Conservation (phyloP, 1,140 invertebrate genomes). For the Drosophila orena region DNA sequence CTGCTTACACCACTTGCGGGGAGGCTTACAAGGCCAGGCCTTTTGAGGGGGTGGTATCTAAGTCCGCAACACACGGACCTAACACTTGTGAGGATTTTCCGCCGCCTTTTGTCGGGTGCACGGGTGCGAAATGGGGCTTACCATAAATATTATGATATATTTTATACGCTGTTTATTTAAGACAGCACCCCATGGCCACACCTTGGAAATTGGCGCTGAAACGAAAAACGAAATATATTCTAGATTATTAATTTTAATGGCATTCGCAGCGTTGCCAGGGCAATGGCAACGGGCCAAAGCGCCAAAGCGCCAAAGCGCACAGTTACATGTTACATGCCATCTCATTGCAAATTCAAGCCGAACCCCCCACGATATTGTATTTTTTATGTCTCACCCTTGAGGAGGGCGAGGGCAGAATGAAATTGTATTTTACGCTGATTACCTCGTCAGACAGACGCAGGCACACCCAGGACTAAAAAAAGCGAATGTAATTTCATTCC, state of each 20-base stretch:
- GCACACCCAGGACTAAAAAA: constrained; percentile 52
- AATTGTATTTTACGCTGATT: constrained; percentile 78
- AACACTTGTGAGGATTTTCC: constrained; percentile 75
- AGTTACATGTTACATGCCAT: constrained; percentile 11
- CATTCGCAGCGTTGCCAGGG: constrained; percentile 21
- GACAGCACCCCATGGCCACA: background rate
- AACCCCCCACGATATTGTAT: constrained; percentile 36
- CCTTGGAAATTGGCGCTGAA: background rate
- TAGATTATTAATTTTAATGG: constrained; percentile 52
- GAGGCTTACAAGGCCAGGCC: constrained; percentile 25
- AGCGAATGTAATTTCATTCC: constrained; percentile 72
- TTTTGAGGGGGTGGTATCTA: constrained; percentile 2
- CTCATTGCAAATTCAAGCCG: constrained; percentile 53
- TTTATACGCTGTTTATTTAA: constrained; percentile 60
- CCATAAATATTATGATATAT: constrained; percentile 77
- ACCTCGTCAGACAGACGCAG: constrained; percentile 62
- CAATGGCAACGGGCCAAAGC: constrained; percentile 12
- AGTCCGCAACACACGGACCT: background rate
- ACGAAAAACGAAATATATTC: constrained; percentile 8
- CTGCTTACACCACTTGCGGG: constrained; percentile 76
- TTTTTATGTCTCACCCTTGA: constrained; percentile 59
- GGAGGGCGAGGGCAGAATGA: constrained; percentile 33
- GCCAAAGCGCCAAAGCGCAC: constrained; percentile 32
- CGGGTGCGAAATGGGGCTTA: constrained; percentile 61
- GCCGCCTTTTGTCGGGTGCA: constrained; percentile 63